Evolutionary conservation across 2,113 vertebrate genomes (phyloP), one percentile per base, ranked within the genome.

Genomic region (Chlorodrepanis virens): DNA sequence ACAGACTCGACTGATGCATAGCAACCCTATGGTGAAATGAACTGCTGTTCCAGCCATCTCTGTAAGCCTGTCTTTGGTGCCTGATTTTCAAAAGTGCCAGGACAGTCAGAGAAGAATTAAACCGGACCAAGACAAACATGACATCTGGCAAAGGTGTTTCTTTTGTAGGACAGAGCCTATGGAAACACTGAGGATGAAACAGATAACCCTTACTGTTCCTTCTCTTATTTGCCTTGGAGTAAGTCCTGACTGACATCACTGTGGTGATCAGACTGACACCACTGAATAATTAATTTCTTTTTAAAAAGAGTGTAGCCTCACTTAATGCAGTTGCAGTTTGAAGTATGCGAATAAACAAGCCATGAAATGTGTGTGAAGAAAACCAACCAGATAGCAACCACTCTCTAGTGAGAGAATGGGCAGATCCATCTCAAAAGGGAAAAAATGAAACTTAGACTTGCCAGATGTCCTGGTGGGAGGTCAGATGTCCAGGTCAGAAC

Each of bases 321-420:
- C 67, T 88, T 83, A 60, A 75, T 75, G 54, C 39, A 80, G 57
- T 4, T 92, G 68, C 50, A 47, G 81, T 95, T 83, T 92, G 57
- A 93, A 76, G 37, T 52, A 61, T 35, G 42, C 37, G 27, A 83
- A 78, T 80, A 81, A 93, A 39, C 47, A 86, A 90, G 50, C 16
- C 39, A n/a, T 56, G 45, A 56, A 19, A 5, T 25, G 18, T 53
- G 10, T 31, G 40, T 0, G 2, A 70, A 84, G 64, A 54, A 77
- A 10, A 45, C 3, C 61, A 59, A 59, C 11, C 39, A 61, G 42
- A 81, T 0, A 64, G 56, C 44, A 63, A 8, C 23, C 35, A 35
- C 24, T 59, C 9, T 47, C 37, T 35, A 69, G 28, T 7, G 24
- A 86, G 24, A 71, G 11, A 86, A 88, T 8, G 3, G 67, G 65